These are phyloP conservation scores for Cistogaster globosa DNA, from an alignment of 2,888 invertebrate genomes.

Conservation along the genomic window DNA sequence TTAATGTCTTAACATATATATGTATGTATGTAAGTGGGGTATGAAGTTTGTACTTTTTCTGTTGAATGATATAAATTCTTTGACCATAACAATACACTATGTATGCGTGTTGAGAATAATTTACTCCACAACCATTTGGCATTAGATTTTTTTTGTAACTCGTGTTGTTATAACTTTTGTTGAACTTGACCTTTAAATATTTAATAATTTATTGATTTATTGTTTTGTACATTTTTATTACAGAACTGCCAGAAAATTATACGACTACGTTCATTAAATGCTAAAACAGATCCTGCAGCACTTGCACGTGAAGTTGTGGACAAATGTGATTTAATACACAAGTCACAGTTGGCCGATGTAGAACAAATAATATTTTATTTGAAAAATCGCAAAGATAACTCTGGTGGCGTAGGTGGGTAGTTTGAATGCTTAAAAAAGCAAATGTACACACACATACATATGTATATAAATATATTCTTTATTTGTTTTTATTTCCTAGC, in stretches of 20 bases:
- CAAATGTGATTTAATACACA: conserved; percentile 93
- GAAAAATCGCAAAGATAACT: conserved; percentile 88
- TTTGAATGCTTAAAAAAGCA: not conserved
- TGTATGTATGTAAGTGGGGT: too few species aligned
- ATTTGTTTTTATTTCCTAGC: conserved; percentile 21
- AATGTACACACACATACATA: not conserved
- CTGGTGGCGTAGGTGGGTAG: conserved; percentile 78
- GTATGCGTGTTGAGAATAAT: conserved; percentile 51
- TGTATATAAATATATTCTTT: not conserved
- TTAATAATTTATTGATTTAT: conserved; percentile 53
- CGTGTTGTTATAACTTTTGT: conserved; percentile 32
- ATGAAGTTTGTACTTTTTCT: not conserved
- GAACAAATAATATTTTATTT: conserved; percentile 94
- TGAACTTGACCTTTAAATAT: conserved; percentile 68
- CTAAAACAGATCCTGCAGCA: conserved; percentile 90
- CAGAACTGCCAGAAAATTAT: conserved; percentile 92
- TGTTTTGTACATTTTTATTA: conserved; percentile 54
- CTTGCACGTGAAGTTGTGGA: conserved; percentile 93
- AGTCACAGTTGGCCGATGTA: conserved; percentile 91
- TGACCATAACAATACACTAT: conserved; percentile 34
- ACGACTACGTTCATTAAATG: conserved; percentile 90
- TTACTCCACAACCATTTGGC: not conserved
- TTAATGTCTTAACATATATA: too few species aligned
- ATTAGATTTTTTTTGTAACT: not conserved
- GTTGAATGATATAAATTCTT: not conserved